phyloP scores from a whole-genome alignment of 1,140 invertebrate species.

The Diorhabda elongata region DNA sequence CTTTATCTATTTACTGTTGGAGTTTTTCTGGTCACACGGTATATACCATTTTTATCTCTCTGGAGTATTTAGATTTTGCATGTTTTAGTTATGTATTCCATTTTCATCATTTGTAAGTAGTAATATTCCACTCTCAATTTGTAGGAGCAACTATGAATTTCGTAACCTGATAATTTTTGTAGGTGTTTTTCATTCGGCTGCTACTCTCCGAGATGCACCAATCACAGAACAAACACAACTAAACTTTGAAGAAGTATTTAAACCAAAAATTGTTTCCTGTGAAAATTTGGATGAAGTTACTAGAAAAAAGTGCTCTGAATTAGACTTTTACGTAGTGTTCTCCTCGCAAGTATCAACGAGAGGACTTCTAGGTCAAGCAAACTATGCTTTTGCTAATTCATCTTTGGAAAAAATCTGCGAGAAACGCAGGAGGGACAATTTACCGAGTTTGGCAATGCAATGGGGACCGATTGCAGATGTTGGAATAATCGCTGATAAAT shows the following conservation, averaged over 20 bases:
- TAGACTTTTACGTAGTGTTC: slow-evolving; percentile 60
- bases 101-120: too few species aligned
- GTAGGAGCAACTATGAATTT: too few species aligned
- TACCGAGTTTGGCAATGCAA: slow-evolving; percentile 56
- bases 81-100: too few species aligned
- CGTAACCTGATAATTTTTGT: background rate
- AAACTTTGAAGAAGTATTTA: slow-evolving; percentile 69
- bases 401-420: slow-evolving; percentile 60
- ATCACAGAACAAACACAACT: slow-evolving; percentile 81
- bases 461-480: slow-evolving; percentile 60
- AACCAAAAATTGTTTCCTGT: slow-evolving; percentile 80
- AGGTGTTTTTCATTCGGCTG: slow-evolving; percentile 88
- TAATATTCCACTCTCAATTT: too few species aligned
- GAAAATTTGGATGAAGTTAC: slow-evolving; percentile 71
- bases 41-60: too few species aligned
- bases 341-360: slow-evolving; percentile 73
- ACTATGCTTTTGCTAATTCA: slow-evolving; percentile 66
- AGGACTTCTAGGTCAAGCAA: slow-evolving; percentile 74
- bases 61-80: too few species aligned
- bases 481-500: slow-evolving; percentile 35
- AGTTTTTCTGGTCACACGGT: too few species aligned
- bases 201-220: slow-evolving; percentile 78
- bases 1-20: too few species aligned
- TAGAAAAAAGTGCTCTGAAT: slow-evolving; percentile 14
- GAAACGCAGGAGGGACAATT: slow-evolving; percentile 46